Conservation (phyloP, 2,797 vertebrate species). For the Manis pentadactyla region DNA sequence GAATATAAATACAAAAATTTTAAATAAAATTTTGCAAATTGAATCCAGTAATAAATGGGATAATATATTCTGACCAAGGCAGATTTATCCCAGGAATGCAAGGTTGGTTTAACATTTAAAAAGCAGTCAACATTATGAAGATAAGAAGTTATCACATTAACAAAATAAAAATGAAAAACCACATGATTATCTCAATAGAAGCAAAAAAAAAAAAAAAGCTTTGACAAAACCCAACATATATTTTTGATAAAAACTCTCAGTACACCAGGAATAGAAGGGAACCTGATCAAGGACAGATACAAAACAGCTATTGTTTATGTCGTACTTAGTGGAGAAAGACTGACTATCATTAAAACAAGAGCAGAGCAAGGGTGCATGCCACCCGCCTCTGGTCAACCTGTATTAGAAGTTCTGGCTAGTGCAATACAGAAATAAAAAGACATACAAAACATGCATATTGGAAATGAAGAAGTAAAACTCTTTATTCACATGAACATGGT, state of each 20-base stretch:
- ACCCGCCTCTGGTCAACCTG: rapidly evolving
- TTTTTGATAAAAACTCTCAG: not conserved
- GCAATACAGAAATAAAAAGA: no score
- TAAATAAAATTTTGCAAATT: not conserved
- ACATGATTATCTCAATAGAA: not conserved
- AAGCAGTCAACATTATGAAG: not conserved
- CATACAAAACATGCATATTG: rapidly evolving
- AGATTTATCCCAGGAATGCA: not conserved
- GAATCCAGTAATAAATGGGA: not conserved
- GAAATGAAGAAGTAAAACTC: not conserved
- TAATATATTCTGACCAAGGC: no score
- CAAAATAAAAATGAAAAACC: not conserved
- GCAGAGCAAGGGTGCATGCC: rapidly evolving
- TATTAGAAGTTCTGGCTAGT: rapidly evolving
- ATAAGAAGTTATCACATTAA: not conserved
- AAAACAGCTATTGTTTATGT: rapidly evolving
- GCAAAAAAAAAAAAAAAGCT: not conserved
- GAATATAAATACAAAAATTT: rapidly evolving
- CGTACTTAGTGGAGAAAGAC: rapidly evolving
- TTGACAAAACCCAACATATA: not conserved
- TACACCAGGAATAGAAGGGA: not conserved
- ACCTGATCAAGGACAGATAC: not conserved
- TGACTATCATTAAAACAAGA: rapidly evolving
- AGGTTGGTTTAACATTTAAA: not conserved
- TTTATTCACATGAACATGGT: no score